Percentiles rank a stretch among this genome's conserved stretches.
These are phyloP conservation scores for Bolborhynchus lineola DNA, from an alignment of 2,113 vertebrate species.

Conservation along the genomic window DNA sequence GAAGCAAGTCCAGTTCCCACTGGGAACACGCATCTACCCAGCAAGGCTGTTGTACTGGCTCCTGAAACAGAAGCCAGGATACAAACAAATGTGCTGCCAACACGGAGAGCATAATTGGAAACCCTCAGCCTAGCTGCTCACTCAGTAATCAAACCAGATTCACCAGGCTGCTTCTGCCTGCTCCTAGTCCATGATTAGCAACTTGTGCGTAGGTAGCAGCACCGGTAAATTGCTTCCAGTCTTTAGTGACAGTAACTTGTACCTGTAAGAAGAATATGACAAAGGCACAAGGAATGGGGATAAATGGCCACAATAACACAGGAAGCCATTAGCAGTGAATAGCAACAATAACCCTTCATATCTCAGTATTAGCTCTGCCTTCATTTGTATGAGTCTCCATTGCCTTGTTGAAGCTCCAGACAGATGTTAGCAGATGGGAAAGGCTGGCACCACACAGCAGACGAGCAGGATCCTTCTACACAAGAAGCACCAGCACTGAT, in stretches of 20 bases:
- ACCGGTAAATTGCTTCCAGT: not conserved
- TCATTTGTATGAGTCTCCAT: not conserved
- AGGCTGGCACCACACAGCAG: not conserved
- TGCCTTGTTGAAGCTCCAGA: not conserved
- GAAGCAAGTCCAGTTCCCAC: not conserved
- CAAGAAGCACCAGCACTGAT: rapidly evolving
- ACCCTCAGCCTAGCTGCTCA: not conserved
- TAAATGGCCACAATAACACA: not conserved
- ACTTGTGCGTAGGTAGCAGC: not conserved
- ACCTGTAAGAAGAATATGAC: not conserved
- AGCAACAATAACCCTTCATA: not conserved
- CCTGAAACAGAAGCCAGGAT: not conserved
- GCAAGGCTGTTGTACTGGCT: not conserved
- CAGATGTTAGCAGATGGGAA: not conserved
- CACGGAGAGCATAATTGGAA: not conserved
- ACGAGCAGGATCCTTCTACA: not conserved
- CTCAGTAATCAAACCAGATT: slow-evolving; percentile 32
- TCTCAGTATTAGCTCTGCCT: not conserved
- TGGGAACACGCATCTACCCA: not conserved
- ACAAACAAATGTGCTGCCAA: not conserved
- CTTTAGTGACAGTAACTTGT: not conserved
- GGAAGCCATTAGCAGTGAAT: not conserved
- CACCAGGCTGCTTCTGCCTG: not conserved
- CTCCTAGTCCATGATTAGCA: slow-evolving; percentile 8
- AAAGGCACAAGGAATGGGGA: not conserved